These are phyloP conservation scores for Zosterops hypoxanthus DNA, from an alignment of 2,113 vertebrate species.

Conservation along the genomic window DNA sequence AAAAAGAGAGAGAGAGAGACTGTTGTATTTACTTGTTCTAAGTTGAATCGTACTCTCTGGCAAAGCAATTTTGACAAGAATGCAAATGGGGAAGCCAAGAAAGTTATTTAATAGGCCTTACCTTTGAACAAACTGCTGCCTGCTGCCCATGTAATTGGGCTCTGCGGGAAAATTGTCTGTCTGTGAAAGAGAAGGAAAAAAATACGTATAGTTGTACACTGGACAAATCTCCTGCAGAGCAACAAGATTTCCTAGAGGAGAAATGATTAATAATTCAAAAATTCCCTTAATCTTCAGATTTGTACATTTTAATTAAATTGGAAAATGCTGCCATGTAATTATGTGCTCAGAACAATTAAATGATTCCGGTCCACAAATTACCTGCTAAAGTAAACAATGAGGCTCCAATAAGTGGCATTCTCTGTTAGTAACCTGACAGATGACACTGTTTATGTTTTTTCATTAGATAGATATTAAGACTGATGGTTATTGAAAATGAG, in stretches of 20 bases:
- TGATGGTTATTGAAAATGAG: constrained; percentile 71
- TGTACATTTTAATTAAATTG: constrained; percentile 88
- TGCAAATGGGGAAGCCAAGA: constrained; percentile 78
- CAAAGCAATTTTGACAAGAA: constrained; percentile 77
- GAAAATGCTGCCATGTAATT: constrained; percentile 84
- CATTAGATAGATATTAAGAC: constrained; percentile 72
- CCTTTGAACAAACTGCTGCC: constrained; percentile 99
- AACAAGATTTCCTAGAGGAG: constrained; percentile 89
- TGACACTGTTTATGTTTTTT: constrained; percentile 68
- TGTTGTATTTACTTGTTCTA: constrained; percentile 74
- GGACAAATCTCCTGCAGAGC: constrained; percentile 86
- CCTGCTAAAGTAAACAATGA: constrained; percentile 85
- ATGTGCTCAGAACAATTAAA: constrained; percentile 82
- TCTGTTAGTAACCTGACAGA: constrained; percentile 70
- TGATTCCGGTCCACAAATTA: constrained; percentile 82
- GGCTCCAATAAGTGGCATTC: constrained; percentile 69
- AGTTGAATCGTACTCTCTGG: constrained; percentile 76
- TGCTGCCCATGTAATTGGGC: constrained; percentile 99
- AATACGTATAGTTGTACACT: constrained; percentile 85
- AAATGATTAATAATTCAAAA: constrained; percentile 90
- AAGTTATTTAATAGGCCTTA: constrained; percentile 90
- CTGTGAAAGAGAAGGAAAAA: constrained; percentile 91
- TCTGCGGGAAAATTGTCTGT: constrained; percentile 99
- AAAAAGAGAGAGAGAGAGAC: background rate
- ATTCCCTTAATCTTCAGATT: constrained; percentile 84